Evolutionary conservation across 2,888 invertebrate genomes (phyloP).

Genomic region (Serripes groenlandicus): DNA sequence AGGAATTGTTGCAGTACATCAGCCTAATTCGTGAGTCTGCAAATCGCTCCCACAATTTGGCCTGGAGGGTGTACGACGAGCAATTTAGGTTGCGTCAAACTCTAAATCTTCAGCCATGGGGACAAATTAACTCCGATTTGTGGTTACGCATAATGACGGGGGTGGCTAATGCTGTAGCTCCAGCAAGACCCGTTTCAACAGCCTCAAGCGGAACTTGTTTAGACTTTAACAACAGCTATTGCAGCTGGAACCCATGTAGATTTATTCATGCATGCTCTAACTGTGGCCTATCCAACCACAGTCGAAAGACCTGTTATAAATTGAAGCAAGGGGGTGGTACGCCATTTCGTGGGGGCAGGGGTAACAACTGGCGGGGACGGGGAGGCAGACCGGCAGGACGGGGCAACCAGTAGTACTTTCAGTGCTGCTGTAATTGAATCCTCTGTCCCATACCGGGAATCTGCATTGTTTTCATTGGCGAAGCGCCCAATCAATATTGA

Average conservation of each 20-base stretch:
- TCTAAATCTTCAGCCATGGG: not conserved
- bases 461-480: slow-evolving; percentile 2
- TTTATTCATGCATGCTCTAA: slow-evolving; percentile 6
- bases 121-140: not conserved
- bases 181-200: not conserved
- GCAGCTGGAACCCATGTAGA: slow-evolving; percentile 8
- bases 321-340: not conserved
- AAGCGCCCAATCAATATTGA: not conserved
- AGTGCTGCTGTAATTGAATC: not conserved
- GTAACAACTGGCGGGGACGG: not conserved
- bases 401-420: not conserved
- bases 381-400: not conserved
- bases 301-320: not conserved
- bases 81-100: slow-evolving; percentile 30
- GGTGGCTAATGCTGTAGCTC: not conserved
- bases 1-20: slow-evolving; percentile 48
- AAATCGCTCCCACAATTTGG: not conserved
- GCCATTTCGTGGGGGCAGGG: not conserved
- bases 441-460: not conserved
- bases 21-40: slow-evolving; percentile 39
- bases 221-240: slow-evolving; percentile 12
- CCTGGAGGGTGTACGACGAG: slow-evolving; percentile 24
- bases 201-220: not conserved
- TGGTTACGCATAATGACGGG: slow-evolving; percentile 24
- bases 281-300: not conserved